A percentile compares a stretch with the other conserved stretches of the same genome.
Conservation (phyloP, 2,797 vertebrate genomes). For the Potorous gilbertii region DNA sequence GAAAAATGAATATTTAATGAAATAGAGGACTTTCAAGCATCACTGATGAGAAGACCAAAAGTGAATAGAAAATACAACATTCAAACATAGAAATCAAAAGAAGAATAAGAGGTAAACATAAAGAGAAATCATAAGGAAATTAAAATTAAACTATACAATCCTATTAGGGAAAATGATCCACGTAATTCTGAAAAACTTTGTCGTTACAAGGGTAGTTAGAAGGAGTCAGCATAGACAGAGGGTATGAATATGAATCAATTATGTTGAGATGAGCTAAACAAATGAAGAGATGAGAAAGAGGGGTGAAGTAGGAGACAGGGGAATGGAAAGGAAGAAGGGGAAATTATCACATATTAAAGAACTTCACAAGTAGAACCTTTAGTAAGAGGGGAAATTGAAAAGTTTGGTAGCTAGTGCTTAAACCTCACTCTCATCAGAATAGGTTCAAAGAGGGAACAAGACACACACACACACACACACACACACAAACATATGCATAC, state of each 20-base stretch:
- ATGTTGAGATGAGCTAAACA: background rate
- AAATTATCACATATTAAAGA: background rate
- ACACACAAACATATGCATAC: too few species aligned
- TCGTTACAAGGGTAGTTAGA: background rate
- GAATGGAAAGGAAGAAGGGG: background rate
- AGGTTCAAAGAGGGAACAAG: too few species aligned
- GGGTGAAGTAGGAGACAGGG: background rate
- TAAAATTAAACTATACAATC: background rate
- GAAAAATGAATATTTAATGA: background rate
- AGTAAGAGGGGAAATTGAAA: background rate
- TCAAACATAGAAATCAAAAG: too few species aligned
- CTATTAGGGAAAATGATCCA: background rate
- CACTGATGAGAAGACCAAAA: too few species aligned
- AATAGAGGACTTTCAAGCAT: background rate
- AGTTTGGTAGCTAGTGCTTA: background rate
- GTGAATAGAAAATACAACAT: too few species aligned
- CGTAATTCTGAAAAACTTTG: background rate
- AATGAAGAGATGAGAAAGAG: background rate
- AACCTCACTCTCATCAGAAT: background rate
- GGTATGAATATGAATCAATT: background rate
- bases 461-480: too few species aligned
- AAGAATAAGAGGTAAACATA: too few species aligned
- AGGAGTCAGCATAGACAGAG: background rate
- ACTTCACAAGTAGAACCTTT: background rate
- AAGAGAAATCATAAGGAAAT: background rate